Conservation (phyloP, 1,140 invertebrate species). For the Pemphigus obesinymphae region DNA sequence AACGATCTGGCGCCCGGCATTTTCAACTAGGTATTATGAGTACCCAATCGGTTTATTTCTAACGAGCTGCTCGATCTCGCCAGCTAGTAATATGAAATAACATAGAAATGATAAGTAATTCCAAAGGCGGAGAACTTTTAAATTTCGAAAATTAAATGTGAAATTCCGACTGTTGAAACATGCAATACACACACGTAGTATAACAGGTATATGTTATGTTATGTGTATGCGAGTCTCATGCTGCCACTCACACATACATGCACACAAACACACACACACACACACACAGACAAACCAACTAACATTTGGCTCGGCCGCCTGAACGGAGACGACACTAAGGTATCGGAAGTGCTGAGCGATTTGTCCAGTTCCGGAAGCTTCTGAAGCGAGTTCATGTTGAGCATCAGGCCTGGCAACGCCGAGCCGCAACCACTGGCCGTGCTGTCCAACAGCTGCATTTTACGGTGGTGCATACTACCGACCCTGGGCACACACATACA, state of each 20-base stretch:
- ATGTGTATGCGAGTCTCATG: neutral
- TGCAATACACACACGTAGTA: neutral
- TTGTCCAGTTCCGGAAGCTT: constrained; percentile 35
- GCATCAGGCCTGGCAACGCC: neutral
- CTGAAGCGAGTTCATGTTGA: constrained; percentile 25
- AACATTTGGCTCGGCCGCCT: constrained; percentile 33
- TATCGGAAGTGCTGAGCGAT: constrained; percentile 34
- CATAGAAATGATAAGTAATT: too few relatives aligned
- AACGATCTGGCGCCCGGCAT: too few relatives aligned
- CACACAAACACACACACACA: neutral
- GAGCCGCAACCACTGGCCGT: neutral
- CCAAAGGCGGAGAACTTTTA: too few relatives aligned
- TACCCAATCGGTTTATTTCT: too few relatives aligned
- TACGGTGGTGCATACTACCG: constrained; percentile 23
- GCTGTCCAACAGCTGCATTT: neutral
- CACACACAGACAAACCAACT: neutral
- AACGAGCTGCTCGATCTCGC: too few relatives aligned
- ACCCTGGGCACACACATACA: constrained; percentile 22
- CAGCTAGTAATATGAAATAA: too few relatives aligned
- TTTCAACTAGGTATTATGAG: too few relatives aligned
- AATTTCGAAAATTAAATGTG: too few relatives aligned
- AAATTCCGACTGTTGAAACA: too few relatives aligned
- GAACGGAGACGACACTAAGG: constrained; percentile 16
- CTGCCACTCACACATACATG: neutral
- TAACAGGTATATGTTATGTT: neutral